Base-by-base conservation (phyloP, 2,888 invertebrate species). In the Homarus gammarus region DNA sequence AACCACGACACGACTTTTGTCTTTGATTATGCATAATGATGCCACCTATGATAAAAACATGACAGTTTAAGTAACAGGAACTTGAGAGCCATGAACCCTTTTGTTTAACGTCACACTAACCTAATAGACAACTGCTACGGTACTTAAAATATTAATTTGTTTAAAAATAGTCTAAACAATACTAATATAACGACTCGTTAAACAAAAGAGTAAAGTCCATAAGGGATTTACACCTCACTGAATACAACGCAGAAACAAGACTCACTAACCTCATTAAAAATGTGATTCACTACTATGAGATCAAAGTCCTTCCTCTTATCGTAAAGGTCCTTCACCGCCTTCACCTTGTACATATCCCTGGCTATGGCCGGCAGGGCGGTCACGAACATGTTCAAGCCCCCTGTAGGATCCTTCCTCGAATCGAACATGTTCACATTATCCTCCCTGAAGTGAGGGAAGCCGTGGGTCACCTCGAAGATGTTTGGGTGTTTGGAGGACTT, bases 271-370 rank as follows among this genome's bases (percentile, higher is more conserved):
- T 91, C 91, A 40, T 86, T 89, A 22, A 89, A 91, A 82, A 82
- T 68, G 22, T 85, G 72, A 27, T 86, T 68, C 22, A 89, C 51
- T n/a, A 91, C 33, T 8, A 91, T 77, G 36, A 91, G 85, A 40
- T 91, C 91, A 56, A 91, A 91, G 1, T 89, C 77, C 38, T 91
- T 72, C 73, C 89, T 91, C 31, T 40, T 84, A 0, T 82, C 81
- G 49, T 85, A 91, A 38, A 91, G 70, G 40, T 89, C 40, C 36
- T 78, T 73, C 2, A 91, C 88, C 6, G 22, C 61, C 12, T 89
- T 82, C 18, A 86, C 40, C 10, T 86, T 83, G 86, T 91, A 89
- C 36, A 91, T 8, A 18, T 91, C 82, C n/a, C 73, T 72, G 10
- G 91, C 88, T 33, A 89, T 27, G 2, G 44, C 44, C 0, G 85